Evolutionary conservation across 1,140 invertebrate species (phyloP).

Genomic region (Mercenaria mercenaria): DNA sequence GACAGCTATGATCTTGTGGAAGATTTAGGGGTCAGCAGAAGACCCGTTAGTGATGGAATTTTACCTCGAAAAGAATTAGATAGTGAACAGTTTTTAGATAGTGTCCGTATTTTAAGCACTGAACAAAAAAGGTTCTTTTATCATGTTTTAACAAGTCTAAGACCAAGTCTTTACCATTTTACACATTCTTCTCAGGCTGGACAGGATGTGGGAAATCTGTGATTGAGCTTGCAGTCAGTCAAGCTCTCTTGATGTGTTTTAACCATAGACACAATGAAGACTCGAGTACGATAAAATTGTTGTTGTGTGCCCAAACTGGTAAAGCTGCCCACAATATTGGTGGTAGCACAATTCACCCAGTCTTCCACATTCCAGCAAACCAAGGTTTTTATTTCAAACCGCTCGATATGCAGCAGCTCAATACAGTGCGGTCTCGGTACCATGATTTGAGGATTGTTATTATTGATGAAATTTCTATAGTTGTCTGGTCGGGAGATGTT

Average conservation of each 20-base stretch:
- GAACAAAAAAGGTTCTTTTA: too few relatives aligned
- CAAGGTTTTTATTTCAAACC: conserved; percentile 66
- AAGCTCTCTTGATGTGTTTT: not conserved
- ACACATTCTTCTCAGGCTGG: conserved; percentile 48
- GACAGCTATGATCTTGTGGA: conserved; percentile 1
- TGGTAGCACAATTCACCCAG: conserved; percentile 63
- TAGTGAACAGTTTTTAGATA: not conserved
- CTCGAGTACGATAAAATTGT: not conserved
- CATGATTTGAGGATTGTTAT: conserved; percentile 40
- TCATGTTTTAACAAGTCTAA: too few relatives aligned
- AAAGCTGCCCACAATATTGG: conserved; percentile 72
- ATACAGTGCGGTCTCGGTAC: conserved; percentile 51
- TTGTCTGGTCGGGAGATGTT: conserved; percentile 62
- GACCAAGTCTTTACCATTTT: not conserved
- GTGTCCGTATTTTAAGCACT: too few relatives aligned
- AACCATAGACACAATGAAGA: too few relatives aligned
- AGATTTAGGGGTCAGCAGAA: not conserved
- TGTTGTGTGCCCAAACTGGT: conserved; percentile 70
- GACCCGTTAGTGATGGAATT: not conserved
- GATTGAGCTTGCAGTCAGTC: conserved; percentile 10
- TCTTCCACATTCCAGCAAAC: conserved; percentile 67
- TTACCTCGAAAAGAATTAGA: not conserved
- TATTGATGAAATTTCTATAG: conserved; percentile 71
- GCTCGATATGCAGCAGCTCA: conserved; percentile 63
- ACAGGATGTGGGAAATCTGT: conserved; percentile 61